Evolutionary conservation across 2,113 vertebrate species (phyloP).

Genomic region (Craseonycteris thonglongyai): DNA sequence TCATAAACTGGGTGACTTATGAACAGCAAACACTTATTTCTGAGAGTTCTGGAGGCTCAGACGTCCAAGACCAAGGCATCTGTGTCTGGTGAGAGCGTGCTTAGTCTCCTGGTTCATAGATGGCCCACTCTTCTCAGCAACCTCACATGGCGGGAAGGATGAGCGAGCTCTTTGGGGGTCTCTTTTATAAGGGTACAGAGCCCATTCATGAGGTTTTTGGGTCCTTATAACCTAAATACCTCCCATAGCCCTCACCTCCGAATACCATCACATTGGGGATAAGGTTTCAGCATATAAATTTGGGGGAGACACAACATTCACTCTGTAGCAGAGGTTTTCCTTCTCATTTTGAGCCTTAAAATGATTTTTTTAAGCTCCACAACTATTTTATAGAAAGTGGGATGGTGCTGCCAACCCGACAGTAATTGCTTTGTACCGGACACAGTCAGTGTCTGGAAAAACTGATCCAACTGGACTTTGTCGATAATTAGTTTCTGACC

Average conservation of each 20-base stretch:
- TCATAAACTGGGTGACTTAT: background rate
- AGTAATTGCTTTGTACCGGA: background rate
- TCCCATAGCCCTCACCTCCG: background rate
- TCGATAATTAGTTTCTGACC: background rate
- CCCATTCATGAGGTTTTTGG: background rate
- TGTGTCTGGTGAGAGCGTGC: background rate
- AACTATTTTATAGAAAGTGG: background rate
- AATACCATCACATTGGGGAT: background rate
- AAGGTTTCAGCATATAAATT: background rate
- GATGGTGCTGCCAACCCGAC: rapidly evolving
- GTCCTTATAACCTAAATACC: background rate
- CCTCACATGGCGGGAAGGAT: background rate
- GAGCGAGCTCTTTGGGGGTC: background rate
- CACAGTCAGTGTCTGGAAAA: background rate
- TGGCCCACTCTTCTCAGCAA: background rate
- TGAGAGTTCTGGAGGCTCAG: background rate
- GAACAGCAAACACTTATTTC: background rate
- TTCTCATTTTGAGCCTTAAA: background rate
- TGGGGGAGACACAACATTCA: background rate
- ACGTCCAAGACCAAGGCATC: background rate
- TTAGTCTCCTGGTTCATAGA: background rate
- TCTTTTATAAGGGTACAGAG: background rate
- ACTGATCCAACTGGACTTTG: background rate
- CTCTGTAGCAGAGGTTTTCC: background rate
- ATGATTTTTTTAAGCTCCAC: background rate